Conservation (phyloP, 2,797 vertebrate species). For the Crocidura indochinensis region DNA sequence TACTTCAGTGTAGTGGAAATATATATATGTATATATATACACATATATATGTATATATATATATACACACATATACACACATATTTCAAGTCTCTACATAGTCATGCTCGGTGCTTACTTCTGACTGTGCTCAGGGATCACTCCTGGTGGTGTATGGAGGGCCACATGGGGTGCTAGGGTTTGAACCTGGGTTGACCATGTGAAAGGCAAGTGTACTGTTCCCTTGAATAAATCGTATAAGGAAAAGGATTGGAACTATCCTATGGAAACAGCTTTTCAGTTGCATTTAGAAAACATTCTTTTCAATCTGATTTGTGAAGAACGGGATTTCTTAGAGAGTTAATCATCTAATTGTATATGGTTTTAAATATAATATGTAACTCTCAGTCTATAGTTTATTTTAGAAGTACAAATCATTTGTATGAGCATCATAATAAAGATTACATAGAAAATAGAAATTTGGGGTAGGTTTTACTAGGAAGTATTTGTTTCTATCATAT, state of each 20-base stretch:
- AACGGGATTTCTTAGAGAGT: constrained; percentile 7
- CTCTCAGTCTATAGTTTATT: constrained; percentile 31
- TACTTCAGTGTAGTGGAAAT: constrained; percentile 37
- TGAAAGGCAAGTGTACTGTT: too few relatives aligned
- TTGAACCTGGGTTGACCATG: too few relatives aligned
- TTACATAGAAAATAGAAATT: background rate
- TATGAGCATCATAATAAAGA: constrained; percentile 61
- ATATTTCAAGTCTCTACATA: too few relatives aligned
- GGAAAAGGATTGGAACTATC: constrained; percentile 36
- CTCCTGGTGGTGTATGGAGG: too few relatives aligned
- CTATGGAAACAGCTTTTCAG: constrained; percentile 38
- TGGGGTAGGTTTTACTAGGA: constrained; percentile 50
- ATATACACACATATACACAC: too few relatives aligned
- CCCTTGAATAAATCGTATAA: background rate
- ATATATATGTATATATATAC: too few relatives aligned
- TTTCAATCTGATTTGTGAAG: constrained; percentile 50
- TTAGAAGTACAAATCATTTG: constrained; percentile 19
- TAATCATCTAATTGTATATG: constrained; percentile 46
- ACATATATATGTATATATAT: too few relatives aligned
- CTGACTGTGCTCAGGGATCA: too few relatives aligned
- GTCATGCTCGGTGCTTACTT: too few relatives aligned
- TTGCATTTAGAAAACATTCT: constrained; percentile 61
- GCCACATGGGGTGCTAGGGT: too few relatives aligned
- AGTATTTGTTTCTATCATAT: constrained; percentile 44
- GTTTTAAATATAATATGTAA: constrained; percentile 56